These are phyloP conservation scores for Lutraria rhynchaena DNA, from an alignment of 1,140 invertebrate species.

Conservation along the genomic window DNA sequence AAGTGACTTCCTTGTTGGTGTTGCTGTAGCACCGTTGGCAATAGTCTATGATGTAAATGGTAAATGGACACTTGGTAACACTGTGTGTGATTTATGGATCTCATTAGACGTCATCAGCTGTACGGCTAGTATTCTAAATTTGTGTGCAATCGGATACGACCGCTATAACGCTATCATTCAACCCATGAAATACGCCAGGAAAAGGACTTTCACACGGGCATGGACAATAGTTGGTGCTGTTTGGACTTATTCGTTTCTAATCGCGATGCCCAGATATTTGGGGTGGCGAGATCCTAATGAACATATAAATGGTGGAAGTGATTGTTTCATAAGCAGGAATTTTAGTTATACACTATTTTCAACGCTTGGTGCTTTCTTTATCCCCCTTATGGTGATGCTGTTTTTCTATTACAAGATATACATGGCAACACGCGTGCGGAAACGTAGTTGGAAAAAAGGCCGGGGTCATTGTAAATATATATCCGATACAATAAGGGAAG, in stretches of 20 bases:
- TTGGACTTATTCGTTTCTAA: conserved; percentile 94
- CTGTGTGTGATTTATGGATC: conserved; percentile 83
- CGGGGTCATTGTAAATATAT: conserved; percentile 63
- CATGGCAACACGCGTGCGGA: conserved; percentile 78
- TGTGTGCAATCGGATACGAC: conserved; percentile 84
- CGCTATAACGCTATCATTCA: conserved; percentile 83
- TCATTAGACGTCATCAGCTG: conserved; percentile 83
- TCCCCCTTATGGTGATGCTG: conserved; percentile 82
- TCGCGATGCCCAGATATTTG: conserved; percentile 96
- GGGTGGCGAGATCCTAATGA: conserved; percentile 87
- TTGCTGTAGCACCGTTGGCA: conserved; percentile 70
- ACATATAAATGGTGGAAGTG: conserved; percentile 5
- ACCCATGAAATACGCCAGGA: conserved; percentile 86
- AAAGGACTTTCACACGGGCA: conserved; percentile 91
- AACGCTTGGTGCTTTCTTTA: conserved; percentile 82
- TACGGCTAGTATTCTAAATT: conserved; percentile 83
- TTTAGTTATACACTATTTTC: conserved; percentile 81
- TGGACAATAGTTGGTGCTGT: conserved; percentile 94
- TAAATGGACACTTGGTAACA: conserved; percentile 80
- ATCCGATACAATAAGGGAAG: background rate
- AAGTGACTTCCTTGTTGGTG: conserved; percentile 94
- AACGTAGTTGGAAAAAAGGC: conserved; percentile 74
- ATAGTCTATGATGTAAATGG: conserved; percentile 68
- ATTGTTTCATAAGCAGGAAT: conserved; percentile 77
- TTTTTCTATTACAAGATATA: conserved; percentile 82